Evolutionary conservation across 1,140 invertebrate genomes (phyloP), one percentile per base, ranked within the genome.

Genomic region (Microplitis demolitor): DNA sequence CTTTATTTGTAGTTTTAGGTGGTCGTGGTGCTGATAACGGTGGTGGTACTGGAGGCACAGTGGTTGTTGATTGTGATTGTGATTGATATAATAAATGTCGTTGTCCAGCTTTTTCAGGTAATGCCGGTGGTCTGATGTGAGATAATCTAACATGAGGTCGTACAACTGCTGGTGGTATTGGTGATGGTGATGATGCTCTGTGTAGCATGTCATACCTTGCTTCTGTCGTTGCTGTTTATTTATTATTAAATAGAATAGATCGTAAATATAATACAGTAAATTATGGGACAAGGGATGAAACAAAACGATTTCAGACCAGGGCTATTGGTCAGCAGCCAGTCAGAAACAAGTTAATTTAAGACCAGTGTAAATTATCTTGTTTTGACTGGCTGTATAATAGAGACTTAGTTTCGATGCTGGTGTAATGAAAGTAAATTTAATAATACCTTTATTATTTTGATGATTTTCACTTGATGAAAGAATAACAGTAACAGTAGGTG

Each of bases 151-250:
- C 16, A 37, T 83, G 83, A 73, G 84, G 61, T 79, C 83, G 77
- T 61, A 78, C 35, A 72, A 77, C 62, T 66, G 67, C 74, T 35
- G 72, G 72, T 66, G 84, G 80, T 53, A 79, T 73, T 8, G 79
- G 76, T 6, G 80, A 83, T 0, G 85, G 83, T 8, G 85, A 86
- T 4, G 83, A 83, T 0, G 84, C 84, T 39, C 83, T 76, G 66
- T 87, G 87, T 63, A 88, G 73, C 80, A 87, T 85, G 60, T 88
- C 87, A 69, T 88, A 88, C 45, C 86, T 84, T 50, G 85, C 80
- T 71, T 88, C 87, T 8, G 77, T 80, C 16, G 79, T 82, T 16
- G 74, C 82, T 86, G 74, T 3, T 24, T 24, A 24, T 24, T 24
- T 24, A 58, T 66, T 53, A 45, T 16, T 54, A 63, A 70, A 61